Percentiles rank a stretch among this genome's conserved stretches.
These are phyloP conservation scores for Drosophila leontia DNA, from an alignment of 1,140 invertebrate genomes.

Conservation along the genomic window DNA sequence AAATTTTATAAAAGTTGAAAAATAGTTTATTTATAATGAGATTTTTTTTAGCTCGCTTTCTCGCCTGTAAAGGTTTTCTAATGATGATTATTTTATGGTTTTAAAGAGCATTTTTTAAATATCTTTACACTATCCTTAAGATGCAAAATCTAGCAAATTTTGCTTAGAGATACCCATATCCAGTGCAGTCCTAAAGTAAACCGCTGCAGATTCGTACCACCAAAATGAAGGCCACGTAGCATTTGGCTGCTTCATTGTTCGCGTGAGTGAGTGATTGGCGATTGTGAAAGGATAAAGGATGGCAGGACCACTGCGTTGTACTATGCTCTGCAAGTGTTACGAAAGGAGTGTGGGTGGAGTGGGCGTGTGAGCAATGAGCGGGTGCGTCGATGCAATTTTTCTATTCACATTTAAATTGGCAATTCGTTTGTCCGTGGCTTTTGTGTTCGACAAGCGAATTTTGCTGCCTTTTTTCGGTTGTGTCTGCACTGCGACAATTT, in stretches of 20 bases:
- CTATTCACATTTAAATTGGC: conserved; percentile 83
- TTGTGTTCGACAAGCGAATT: conserved; percentile 53
- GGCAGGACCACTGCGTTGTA: conserved; percentile 6
- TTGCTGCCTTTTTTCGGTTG: conserved; percentile 34
- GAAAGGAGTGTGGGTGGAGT: conserved; percentile 5
- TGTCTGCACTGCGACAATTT: conserved; percentile 74
- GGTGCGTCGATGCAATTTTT: conserved; percentile 70
- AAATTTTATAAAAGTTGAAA: too few relatives aligned
- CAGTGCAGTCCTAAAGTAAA: conserved; percentile 6
- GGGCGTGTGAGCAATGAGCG: conserved; percentile 18
- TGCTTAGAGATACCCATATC: not conserved
- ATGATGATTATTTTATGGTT: too few relatives aligned
- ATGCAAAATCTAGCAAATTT: not conserved
- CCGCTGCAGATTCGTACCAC: not conserved
- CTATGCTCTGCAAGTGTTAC: not conserved
- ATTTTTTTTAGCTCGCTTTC: too few relatives aligned
- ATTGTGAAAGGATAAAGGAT: conserved; percentile 69
- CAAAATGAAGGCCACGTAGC: conserved; percentile 33
- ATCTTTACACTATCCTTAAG: not conserved
- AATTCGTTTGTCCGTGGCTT: conserved; percentile 78
- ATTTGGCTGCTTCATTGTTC: conserved; percentile 52
- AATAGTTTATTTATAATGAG: too few relatives aligned
- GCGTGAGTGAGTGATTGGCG: conserved; percentile 70
- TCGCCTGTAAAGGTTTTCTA: too few relatives aligned
- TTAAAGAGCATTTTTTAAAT: too few relatives aligned